A percentile compares a stretch with the other conserved stretches of the same genome.
phyloP scores from a whole-genome alignment of 2,888 invertebrate species.

The Cheiracanthium punctorium region DNA sequence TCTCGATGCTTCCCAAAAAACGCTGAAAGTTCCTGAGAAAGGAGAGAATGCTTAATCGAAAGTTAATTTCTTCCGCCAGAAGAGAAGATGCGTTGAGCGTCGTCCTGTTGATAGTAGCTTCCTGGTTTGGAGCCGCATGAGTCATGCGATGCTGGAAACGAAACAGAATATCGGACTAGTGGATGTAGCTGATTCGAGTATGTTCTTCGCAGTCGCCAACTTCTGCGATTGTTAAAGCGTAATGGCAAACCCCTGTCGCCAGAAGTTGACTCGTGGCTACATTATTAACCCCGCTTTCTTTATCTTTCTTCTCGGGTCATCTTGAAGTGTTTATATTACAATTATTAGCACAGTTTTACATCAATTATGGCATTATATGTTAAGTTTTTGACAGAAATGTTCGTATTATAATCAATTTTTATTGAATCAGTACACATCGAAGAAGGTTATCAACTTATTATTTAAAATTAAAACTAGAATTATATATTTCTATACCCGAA shows the following conservation, averaged over 20 bases:
- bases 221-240: not conserved
- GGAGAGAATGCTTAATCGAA: too few relatives aligned
- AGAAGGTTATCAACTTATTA: too few relatives aligned
- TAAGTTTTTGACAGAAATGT: too few relatives aligned
- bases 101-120: constrained; percentile 29
- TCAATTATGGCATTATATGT: not conserved
- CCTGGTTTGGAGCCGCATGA: constrained; percentile 12
- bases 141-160: constrained; percentile 26
- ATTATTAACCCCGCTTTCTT: not conserved
- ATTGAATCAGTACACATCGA: too few relatives aligned
- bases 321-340: not conserved
- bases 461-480: too few relatives aligned
- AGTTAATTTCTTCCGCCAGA: not conserved
- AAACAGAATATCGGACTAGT: constrained; percentile 29
- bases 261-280: not conserved
- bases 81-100: not conserved
- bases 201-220: not conserved
- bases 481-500: too few relatives aligned
- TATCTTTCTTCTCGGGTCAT: not conserved
- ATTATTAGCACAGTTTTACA: not conserved
- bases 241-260: not conserved
- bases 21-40: too few relatives aligned
- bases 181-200: constrained; percentile 36
- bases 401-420: too few relatives aligned
- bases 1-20: not conserved